Evolutionary conservation across 2,113 vertebrate species (phyloP).

Genomic region (Helogale parvula): DNA sequence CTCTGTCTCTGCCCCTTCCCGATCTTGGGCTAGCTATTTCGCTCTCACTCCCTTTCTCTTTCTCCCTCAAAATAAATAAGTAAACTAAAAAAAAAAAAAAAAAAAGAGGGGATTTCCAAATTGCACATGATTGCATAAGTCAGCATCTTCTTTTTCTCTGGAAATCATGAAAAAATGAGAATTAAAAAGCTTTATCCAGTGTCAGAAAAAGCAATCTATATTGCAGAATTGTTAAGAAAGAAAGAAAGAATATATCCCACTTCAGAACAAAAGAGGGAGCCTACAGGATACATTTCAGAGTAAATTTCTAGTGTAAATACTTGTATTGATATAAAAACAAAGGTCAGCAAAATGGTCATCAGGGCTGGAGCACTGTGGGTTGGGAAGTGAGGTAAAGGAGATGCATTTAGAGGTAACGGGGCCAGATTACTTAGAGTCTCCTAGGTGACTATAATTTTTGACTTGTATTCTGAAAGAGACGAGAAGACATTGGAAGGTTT

Average conservation of each 20-base stretch:
- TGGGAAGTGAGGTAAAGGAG: not conserved
- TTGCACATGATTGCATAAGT: not conserved
- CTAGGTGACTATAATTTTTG: not conserved
- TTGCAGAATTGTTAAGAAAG: not conserved
- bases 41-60: too few species aligned
- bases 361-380: fast-evolving
- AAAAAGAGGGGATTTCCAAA: constrained; percentile 4
- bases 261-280: not conserved
- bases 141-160: not conserved
- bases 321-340: not conserved
- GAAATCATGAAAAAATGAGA: not conserved
- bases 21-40: too few species aligned
- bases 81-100: too few species aligned
- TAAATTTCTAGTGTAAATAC: not conserved
- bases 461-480: not conserved
- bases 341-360: not conserved
- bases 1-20: too few species aligned
- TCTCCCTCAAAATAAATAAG: too few species aligned
- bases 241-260: not conserved
- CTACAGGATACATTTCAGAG: not conserved
- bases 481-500: not conserved
- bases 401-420: not conserved
- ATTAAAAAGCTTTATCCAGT: not conserved
- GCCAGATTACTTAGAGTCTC: not conserved
- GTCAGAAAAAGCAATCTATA: not conserved